phyloP scores from a whole-genome alignment of 2,113 vertebrate genomes.

The Eudyptes chrysolophus region DNA sequence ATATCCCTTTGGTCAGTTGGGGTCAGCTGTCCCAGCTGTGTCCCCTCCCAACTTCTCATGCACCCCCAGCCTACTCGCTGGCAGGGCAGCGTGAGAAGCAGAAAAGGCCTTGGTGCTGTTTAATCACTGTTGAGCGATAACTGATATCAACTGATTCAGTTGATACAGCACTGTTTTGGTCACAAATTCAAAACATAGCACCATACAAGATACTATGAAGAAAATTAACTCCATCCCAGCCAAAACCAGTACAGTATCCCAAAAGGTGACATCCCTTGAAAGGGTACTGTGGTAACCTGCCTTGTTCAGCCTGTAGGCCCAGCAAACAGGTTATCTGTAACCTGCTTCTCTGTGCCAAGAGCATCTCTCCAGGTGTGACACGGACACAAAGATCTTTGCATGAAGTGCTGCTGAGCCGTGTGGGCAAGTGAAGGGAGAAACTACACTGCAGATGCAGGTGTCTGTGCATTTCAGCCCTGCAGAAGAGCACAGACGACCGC shows the following conservation, averaged over 20 bases:
- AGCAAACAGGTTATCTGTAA: background rate
- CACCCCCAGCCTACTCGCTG: background rate
- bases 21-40: background rate
- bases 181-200: background rate
- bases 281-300: background rate
- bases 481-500: background rate
- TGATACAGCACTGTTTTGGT: background rate
- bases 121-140: background rate
- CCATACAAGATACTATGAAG: background rate
- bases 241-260: background rate
- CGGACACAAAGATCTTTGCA: background rate
- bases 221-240: background rate
- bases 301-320: background rate
- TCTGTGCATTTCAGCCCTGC: background rate
- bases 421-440: background rate
- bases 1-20: background rate
- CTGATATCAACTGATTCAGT: too few species aligned
- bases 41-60: background rate
- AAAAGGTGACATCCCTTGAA: background rate
- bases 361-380: background rate
- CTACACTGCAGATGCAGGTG: too few species aligned
- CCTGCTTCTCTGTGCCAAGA: background rate
- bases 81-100: background rate
- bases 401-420: rapidly evolving
- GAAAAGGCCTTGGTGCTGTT: background rate